Percentiles rank a stretch among this genome's conserved stretches.
Evolutionary conservation across 2,888 invertebrate species (phyloP).

Genomic region (Elegia similella): DNA sequence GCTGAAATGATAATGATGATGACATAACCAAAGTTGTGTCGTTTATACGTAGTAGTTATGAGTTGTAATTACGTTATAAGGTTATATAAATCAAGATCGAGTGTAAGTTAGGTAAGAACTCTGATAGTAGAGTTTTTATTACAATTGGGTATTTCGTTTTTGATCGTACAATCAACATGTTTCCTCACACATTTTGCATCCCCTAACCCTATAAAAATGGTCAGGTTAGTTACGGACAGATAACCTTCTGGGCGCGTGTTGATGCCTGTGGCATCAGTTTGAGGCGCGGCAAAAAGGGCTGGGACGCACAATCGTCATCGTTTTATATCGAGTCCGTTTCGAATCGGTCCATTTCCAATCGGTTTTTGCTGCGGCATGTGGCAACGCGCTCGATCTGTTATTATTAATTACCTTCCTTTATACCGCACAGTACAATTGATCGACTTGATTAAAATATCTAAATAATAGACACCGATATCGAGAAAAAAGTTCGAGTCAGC

Average conservation of each 20-base stretch:
- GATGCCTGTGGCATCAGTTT: conserved; percentile 24
- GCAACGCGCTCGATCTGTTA: conserved; percentile 62
- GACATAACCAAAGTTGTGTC: too few species aligned
- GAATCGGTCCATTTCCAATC: conserved; percentile 72
- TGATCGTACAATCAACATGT: too few species aligned
- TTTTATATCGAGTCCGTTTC: conserved; percentile 69
- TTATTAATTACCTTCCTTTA: conserved; percentile 80
- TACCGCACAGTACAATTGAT: conserved; percentile 70
- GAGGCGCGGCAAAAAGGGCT: conserved; percentile 65
- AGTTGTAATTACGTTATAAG: too few species aligned
- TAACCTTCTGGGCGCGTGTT: background rate
- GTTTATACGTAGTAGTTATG: too few species aligned
- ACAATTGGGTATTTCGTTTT: too few species aligned
- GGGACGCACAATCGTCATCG: conserved; percentile 57
- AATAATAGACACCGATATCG: conserved; percentile 64
- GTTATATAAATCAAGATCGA: too few species aligned
- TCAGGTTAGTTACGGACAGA: too few species aligned
- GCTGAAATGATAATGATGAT: too few species aligned
- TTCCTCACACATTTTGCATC: too few species aligned
- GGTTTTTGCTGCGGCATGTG: conserved; percentile 77
- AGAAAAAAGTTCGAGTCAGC: conserved; percentile 51
- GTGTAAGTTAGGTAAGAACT: too few species aligned
- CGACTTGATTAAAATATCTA: conserved; percentile 79
- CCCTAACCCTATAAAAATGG: too few species aligned
- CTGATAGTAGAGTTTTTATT: too few species aligned